phyloP scores from a whole-genome alignment of 1,140 invertebrate genomes.

The Gryllus bimaculatus region DNA sequence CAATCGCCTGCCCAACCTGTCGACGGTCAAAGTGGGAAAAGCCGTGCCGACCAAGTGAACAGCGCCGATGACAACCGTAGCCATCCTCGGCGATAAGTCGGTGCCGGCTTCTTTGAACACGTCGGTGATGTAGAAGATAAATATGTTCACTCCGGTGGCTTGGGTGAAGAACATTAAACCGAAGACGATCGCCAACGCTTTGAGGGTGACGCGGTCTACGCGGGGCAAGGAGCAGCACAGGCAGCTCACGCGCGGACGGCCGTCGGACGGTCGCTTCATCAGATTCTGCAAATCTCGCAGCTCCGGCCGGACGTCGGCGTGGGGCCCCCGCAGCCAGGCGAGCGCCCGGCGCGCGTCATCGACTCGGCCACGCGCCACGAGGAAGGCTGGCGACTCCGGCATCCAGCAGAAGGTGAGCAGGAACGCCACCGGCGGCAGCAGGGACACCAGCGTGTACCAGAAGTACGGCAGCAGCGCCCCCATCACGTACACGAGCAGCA shows the following conservation, averaged over 20 bases:
- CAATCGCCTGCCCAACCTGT: not conserved
- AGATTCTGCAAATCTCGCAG: conserved; percentile 31
- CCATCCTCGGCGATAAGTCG: not conserved
- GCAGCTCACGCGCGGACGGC: too few species aligned
- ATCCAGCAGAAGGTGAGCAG: conserved; percentile 54
- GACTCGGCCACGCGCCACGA: conserved; percentile 43
- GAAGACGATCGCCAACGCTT: not conserved
- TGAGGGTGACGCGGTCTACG: not conserved
- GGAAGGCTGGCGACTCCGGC: conserved; percentile 71
- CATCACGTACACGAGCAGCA: conserved; percentile 54
- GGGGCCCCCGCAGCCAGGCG: conserved; percentile 46
- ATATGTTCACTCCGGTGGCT: not conserved
- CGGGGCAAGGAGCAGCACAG: not conserved
- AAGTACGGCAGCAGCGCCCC: conserved; percentile 50
- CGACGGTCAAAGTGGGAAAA: not conserved
- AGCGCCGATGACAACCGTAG: not conserved
- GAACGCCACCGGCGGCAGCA: conserved; percentile 47
- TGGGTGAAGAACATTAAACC: not conserved
- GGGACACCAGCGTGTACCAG: conserved; percentile 39
- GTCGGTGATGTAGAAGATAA: not conserved
- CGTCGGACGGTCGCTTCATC: conserved; percentile 7
- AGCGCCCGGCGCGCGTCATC: conserved; percentile 51
- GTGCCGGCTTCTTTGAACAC: not conserved
- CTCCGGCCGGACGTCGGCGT: conserved; percentile 34
- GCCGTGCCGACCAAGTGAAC: not conserved